Evolutionary conservation across 2,888 invertebrate species (phyloP).

Genomic region (Pammene aurita): DNA sequence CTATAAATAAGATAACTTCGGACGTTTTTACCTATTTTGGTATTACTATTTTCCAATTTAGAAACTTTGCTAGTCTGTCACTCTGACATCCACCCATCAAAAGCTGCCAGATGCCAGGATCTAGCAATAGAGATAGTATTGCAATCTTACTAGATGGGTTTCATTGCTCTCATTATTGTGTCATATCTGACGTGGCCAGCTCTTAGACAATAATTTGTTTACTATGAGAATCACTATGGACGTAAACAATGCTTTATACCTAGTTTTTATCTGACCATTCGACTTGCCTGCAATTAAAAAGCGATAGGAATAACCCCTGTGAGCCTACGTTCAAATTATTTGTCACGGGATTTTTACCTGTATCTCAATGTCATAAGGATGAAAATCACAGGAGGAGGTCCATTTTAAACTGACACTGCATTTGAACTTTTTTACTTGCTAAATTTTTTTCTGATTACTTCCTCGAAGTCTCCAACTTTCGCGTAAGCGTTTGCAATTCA

Average conservation of each 20-base stretch:
- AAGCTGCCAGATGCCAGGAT: too few species aligned
- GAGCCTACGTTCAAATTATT: slow-evolving; percentile 39
- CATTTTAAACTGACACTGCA: slow-evolving; percentile 33
- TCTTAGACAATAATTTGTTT: too few species aligned
- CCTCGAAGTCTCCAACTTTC: slow-evolving; percentile 52
- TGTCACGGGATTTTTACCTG: slow-evolving; percentile 1
- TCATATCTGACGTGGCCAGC: too few species aligned
- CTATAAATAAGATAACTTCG: too few species aligned
- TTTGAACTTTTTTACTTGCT: slow-evolving; percentile 50
- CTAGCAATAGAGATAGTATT: too few species aligned
- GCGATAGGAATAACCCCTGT: slow-evolving; percentile 21
- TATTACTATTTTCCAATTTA: too few species aligned
- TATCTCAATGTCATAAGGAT: slow-evolving; percentile 2
- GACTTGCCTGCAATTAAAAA: not conserved
- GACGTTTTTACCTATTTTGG: too few species aligned
- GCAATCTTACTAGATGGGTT: too few species aligned
- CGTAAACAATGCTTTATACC: not conserved
- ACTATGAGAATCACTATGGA: too few species aligned
- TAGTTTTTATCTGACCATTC: not conserved
- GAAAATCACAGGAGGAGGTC: not conserved
- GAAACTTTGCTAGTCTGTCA: too few species aligned
- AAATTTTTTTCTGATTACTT: slow-evolving; percentile 56
- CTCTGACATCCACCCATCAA: too few species aligned
- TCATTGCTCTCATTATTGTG: too few species aligned
- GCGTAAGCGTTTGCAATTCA: slow-evolving; percentile 44